A percentile compares a stretch with the other conserved stretches of the same genome.
Evolutionary conservation across 2,113 vertebrate genomes (phyloP).

Genomic region (Bubo blakistoni): DNA sequence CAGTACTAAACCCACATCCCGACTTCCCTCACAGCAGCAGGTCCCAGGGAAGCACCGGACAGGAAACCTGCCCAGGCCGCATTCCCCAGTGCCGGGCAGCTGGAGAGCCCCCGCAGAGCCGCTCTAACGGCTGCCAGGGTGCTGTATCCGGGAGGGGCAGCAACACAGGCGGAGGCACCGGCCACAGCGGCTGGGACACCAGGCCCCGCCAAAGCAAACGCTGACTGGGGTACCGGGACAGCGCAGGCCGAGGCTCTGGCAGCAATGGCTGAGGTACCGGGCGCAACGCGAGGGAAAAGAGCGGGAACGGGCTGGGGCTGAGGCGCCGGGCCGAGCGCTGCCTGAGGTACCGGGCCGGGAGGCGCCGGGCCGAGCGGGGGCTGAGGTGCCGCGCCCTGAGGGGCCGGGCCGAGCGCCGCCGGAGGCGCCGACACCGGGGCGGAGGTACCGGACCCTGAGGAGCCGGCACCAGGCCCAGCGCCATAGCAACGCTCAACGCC

Average conservation of each 20-base stretch:
- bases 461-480: not conserved
- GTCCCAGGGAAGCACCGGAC: not conserved
- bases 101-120: not conserved
- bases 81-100: rapidly evolving
- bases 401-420: not conserved
- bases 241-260: too few relatives aligned
- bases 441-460: not conserved
- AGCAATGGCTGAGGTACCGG: too few relatives aligned
- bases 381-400: not conserved
- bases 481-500: not conserved
- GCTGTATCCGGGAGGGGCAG: not conserved
- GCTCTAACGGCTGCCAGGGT: not conserved
- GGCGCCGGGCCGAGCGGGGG: too few relatives aligned
- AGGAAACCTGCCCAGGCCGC: too few relatives aligned
- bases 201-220: not conserved
- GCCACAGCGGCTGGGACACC: not conserved
- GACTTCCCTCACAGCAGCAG: not conserved
- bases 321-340: too few relatives aligned
- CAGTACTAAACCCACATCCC: not conserved
- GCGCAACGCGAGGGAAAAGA: too few relatives aligned
- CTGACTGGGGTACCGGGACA: rapidly evolving
- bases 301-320: not conserved
- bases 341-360: not conserved
- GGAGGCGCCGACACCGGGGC: not conserved
- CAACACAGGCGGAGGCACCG: not conserved